A percentile compares a stretch with the other conserved stretches of the same genome.
Conservation (phyloP, 2,113 vertebrate species). For the Xerus inauris region DNA sequence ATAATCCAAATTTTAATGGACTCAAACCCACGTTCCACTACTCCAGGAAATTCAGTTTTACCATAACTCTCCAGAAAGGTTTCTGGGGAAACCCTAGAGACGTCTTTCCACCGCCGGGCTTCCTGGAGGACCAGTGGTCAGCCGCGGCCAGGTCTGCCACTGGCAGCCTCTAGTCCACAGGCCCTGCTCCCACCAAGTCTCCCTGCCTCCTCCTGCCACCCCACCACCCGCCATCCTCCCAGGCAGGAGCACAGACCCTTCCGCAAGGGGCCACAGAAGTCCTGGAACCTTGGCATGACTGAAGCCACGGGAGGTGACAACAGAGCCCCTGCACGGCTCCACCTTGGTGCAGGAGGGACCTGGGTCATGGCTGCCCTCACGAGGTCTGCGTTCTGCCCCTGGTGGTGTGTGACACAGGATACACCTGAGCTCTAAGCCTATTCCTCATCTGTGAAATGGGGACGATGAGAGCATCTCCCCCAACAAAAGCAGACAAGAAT, state of each 20-base stretch:
- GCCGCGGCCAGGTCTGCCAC: not conserved
- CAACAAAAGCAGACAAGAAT: not conserved
- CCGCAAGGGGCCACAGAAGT: not conserved
- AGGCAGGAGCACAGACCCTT: not conserved
- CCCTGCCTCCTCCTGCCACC: not conserved
- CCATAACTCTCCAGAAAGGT: not conserved
- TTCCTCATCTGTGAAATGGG: not conserved
- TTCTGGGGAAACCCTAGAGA: not conserved
- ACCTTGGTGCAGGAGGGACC: not conserved
- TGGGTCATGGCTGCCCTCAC: too few relatives aligned
- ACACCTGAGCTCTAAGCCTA: not conserved
- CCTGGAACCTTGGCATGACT: not conserved
- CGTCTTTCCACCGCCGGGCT: not conserved
- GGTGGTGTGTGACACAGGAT: not conserved
- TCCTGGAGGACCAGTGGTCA: not conserved
- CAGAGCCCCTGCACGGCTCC: not conserved
- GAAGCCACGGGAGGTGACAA: not conserved
- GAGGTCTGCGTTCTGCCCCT: not conserved
- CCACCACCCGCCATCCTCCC: not conserved
- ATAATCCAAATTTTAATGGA: not conserved
- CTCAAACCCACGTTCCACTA: not conserved
- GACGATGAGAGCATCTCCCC: not conserved
- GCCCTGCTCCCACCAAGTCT: not conserved
- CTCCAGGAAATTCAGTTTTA: not conserved
- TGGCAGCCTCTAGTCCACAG: too few relatives aligned